Base-by-base conservation (phyloP, 2,888 invertebrate species). In the Drosophila picticornis region DNA sequence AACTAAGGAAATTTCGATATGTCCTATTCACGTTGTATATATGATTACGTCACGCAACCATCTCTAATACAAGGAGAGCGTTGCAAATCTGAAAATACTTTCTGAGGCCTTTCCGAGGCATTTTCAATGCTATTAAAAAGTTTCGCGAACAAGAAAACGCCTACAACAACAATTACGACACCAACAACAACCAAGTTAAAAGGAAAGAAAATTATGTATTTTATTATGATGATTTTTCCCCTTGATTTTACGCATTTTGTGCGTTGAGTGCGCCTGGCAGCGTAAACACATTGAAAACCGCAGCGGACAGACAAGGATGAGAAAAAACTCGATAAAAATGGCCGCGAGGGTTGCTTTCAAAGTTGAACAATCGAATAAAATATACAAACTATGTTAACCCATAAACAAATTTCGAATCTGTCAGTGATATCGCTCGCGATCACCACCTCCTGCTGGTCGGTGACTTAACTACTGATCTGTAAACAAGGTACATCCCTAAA, bases 81-180 rank as follows among this genome's bases (percentile, higher is more conserved):
- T 72, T 72, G 75, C 77, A 83, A 88, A 90, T 88, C 83, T 88
- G 66, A 72, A 88, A 84, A 88, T 80, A 71, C 69, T 72, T 80
- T 73, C 67, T 67, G 73, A 66, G 73, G 88, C 72, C 70, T 75
- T 79, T 77, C 61, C 53, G 51, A 56, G 65, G 75, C 77, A 74
- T 83, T 84, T 88, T 77, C 80, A 68, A 72, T 80, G 88, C 88
- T 88, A 85, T 90, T 90, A 85, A 90, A 85, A 90, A 85, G 88
- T 85, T 85, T 85, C 80, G 81, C 75, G 72, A 72, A 72, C 74
- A 80, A 72, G 58, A 68, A 72, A 86, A 59, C 64, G 56, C 53
- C 70, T 58, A 65, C 52, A 60, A 48, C 65, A 76, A 62, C 64
- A 73, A 58, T 69, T 59, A 51, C 32, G 43, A 50, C 40, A 60